Conservation (phyloP, 1,140 invertebrate genomes). For the Brachionus koreanus region DNA sequence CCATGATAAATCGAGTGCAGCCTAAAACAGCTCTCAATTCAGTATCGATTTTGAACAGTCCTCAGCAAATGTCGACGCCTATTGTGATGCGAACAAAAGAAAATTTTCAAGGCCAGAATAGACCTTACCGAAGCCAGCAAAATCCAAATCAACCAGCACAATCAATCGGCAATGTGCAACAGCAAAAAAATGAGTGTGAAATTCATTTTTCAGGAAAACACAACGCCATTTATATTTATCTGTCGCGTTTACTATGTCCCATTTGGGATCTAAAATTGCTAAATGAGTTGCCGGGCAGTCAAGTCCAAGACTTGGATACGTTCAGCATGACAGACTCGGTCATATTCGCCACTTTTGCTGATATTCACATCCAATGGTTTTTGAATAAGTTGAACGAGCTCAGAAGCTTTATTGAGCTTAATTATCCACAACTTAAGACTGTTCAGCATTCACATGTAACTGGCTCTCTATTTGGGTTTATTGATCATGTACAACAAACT, state of each 20-base stretch:
- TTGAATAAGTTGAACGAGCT: slow-evolving; percentile 13
- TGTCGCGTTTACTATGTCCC: slow-evolving; percentile 48
- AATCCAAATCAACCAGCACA: not conserved
- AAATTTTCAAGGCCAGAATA: not conserved
- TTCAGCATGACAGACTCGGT: not conserved
- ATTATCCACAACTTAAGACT: slow-evolving; percentile 22
- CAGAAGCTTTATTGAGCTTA: slow-evolving; percentile 38
- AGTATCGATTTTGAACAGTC: not conserved
- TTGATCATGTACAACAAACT: not conserved
- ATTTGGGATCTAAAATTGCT: slow-evolving; percentile 47
- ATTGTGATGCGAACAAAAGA: slow-evolving; percentile 31
- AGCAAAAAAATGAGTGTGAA: slow-evolving; percentile 42
- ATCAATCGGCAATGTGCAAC: not conserved
- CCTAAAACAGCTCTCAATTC: not conserved
- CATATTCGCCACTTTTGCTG: slow-evolving; percentile 33
- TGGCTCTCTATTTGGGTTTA: slow-evolving; percentile 1
- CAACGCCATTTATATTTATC: slow-evolving; percentile 47
- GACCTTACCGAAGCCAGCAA: not conserved
- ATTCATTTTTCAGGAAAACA: slow-evolving; percentile 44
- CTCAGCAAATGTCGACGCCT: slow-evolving; percentile 38
- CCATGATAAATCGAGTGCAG: slow-evolving; percentile 9
- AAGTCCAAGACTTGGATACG: not conserved
- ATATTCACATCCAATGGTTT: slow-evolving; percentile 37
- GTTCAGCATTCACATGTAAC: slow-evolving; percentile 16
- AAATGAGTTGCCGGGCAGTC: not conserved